Base-by-base conservation (phyloP, 2,888 invertebrate species). In the Diadegma fenestrale region DNA sequence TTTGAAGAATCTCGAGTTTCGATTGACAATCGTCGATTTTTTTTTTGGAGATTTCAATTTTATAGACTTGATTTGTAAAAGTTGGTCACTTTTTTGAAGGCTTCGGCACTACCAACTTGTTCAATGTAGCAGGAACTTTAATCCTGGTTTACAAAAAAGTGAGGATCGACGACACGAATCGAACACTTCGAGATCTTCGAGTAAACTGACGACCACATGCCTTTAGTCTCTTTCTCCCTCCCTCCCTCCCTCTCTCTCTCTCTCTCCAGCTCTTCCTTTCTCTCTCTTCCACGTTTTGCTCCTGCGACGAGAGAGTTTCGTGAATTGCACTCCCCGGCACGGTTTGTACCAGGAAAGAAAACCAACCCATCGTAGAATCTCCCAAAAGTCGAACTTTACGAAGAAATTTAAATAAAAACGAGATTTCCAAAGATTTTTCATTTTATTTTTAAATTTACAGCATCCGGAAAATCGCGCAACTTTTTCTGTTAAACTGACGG, bases 181-280 rank as follows among this genome's bases (percentile, higher is more conserved):
- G 85, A 87, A 81, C 89, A 86, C 88, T 88, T 88, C 88, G 89
- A 84, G 87, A 88, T 91, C 87, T 82, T 89, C 84, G 82, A 86
- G 89, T 88, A 87, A 89, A 92, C 92, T 92, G 91, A 80, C 88
- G 87, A 85, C 84, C 88, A 87, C 89, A 89, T 89, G 89, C 89
- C 89, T 86, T 76, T 51, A 68, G 45, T 43, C 84, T 80, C 80
- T 58, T 19, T 51, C 8, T 19, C 19, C 8, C 19, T 22, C 22
- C 17, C 58, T 26, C 12, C 14, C 26, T 26, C 54, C 0, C 54
- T 26, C 26, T 12, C 26, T 26, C 26, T 5, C 26, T 14, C 14
- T 72, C 78, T 61, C 54, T 26, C 26, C 14, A 37, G 37, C 26
- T 58, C 54, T 2, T 22, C 26, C 22, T 54, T 12, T 54, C 22